phyloP scores from a whole-genome alignment of 2,888 invertebrate species.

The Lasioglossum pauxillum region DNA sequence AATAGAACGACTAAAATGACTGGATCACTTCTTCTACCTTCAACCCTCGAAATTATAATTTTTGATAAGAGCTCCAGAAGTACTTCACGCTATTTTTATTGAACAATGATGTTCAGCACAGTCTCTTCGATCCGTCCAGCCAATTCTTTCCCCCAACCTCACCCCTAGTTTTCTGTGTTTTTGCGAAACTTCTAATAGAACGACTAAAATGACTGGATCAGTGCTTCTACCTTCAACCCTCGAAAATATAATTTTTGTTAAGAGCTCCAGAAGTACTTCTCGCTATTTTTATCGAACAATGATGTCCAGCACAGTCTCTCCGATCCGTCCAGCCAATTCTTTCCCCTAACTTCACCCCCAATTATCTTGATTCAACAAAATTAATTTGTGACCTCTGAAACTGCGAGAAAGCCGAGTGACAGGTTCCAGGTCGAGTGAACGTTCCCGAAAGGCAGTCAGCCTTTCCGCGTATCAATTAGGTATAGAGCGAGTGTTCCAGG shows the following conservation, averaged over 20 bases:
- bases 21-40: too few species aligned
- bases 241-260: background rate
- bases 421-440: background rate
- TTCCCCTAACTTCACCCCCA: background rate
- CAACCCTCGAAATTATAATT: too few species aligned
- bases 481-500: slow-evolving; percentile 26
- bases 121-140: background rate
- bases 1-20: too few species aligned
- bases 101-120: background rate
- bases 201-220: background rate
- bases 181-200: background rate
- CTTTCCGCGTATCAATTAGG: slow-evolving; percentile 45
- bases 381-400: background rate
- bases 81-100: background rate
- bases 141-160: background rate
- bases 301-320: background rate
- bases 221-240: background rate
- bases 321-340: background rate
- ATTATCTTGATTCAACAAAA: background rate
- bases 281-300: background rate
- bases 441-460: background rate
- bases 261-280: background rate
- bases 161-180: background rate
- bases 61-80: background rate
- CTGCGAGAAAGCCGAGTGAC: background rate